These are phyloP conservation scores for Lycocerus yunnanus DNA, from an alignment of 2,888 invertebrate genomes.

Conservation along the genomic window DNA sequence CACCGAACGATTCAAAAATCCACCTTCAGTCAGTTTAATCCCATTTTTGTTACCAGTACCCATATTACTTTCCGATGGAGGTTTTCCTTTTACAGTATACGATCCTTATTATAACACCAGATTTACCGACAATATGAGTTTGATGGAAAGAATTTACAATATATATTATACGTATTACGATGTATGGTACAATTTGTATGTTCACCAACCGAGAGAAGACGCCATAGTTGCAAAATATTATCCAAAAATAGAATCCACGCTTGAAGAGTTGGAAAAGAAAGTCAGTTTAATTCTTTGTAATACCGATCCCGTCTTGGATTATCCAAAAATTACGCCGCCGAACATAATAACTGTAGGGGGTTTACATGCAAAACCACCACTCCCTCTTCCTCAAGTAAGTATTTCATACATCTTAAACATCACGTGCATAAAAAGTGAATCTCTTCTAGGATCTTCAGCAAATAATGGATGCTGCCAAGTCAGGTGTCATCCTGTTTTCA, in stretches of 20 bases:
- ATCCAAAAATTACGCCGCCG: constrained; percentile 46
- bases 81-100: constrained; percentile 38
- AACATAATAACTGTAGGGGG: constrained; percentile 47
- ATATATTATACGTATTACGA: constrained; percentile 26
- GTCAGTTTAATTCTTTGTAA: constrained; percentile 45
- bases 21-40: constrained; percentile 30
- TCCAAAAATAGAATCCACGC: constrained; percentile 39
- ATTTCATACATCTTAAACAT: too few species aligned
- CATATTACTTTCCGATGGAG: constrained; percentile 36
- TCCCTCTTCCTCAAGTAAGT: too few species aligned
- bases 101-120: constrained; percentile 36
- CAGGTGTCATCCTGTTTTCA: constrained; percentile 49
- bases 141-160: constrained; percentile 38
- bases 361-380: too few species aligned
- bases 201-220: constrained; percentile 23
- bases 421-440: too few species aligned
- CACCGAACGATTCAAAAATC: constrained; percentile 34
- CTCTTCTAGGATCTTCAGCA: constrained; percentile 6
- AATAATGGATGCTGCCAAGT: constrained; percentile 41
- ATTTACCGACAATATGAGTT: constrained; percentile 36
- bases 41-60: constrained; percentile 6
- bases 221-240: constrained; percentile 31
- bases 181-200: constrained; percentile 17
- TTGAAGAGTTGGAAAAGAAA: constrained; percentile 39
- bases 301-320: constrained; percentile 42